These are phyloP conservation scores for Ispidina lecontei DNA, from an alignment of 2,797 vertebrate species.

Conservation along the genomic window DNA sequence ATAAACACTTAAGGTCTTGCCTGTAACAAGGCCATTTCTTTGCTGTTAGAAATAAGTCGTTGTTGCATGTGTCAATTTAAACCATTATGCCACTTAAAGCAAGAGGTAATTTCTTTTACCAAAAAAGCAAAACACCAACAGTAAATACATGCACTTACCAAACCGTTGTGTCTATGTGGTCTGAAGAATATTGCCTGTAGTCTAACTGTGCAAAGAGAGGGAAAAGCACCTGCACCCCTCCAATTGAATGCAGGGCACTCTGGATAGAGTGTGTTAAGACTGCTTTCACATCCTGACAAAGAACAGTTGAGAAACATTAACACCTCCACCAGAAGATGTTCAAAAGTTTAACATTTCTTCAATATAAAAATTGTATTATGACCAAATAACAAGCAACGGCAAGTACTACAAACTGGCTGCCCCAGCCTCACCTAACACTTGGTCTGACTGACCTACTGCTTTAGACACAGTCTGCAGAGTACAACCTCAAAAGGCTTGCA, in stretches of 20 bases:
- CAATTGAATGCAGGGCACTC: slow-evolving; percentile 97
- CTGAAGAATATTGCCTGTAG: slow-evolving; percentile 88
- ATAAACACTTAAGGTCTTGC: neutral
- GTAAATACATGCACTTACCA: slow-evolving; percentile 83
- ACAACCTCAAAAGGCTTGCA: neutral
- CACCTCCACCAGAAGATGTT: neutral
- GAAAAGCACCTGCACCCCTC: slow-evolving; percentile 97
- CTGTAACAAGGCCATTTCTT: neutral
- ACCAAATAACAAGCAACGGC: neutral
- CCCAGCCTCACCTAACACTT: neutral
- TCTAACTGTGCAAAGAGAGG: slow-evolving; percentile 98
- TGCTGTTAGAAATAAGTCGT: neutral
- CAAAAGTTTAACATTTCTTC: neutral
- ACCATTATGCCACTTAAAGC: neutral
- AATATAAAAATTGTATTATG: neutral
- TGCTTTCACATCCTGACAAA: slow-evolving; percentile 93
- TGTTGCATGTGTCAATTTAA: neutral
- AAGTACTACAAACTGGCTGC: neutral
- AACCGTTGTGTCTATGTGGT: slow-evolving; percentile 91
- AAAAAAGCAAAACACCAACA: neutral
- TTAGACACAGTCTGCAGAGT: neutral
- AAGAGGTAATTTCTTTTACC: neutral
- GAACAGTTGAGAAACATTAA: slow-evolving; percentile 18
- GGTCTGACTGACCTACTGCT: neutral
- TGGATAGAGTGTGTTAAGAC: slow-evolving; percentile 97